phyloP scores from a whole-genome alignment of 2,888 invertebrate genomes.

The Suillia variegata region DNA sequence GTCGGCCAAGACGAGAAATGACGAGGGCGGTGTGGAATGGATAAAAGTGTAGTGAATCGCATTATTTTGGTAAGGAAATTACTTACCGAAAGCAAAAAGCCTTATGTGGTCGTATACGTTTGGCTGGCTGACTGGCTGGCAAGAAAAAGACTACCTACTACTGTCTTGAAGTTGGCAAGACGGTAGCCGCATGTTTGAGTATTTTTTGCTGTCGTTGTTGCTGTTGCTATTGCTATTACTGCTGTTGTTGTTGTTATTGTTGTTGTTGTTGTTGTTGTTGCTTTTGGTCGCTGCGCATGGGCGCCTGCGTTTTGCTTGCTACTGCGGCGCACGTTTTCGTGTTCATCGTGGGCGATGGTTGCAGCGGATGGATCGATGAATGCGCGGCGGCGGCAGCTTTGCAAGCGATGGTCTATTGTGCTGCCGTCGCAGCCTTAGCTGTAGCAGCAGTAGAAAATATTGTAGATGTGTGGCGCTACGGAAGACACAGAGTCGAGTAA shows the following conservation, averaged over 20 bases:
- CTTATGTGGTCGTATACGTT: too few species aligned
- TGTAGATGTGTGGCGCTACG: slow-evolving; percentile 2
- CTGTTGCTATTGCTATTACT: too few species aligned
- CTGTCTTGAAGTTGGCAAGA: slow-evolving; percentile 19
- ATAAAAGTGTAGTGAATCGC: slow-evolving; percentile 16
- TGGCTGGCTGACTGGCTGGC: too few species aligned
- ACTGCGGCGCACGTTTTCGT: slow-evolving; percentile 43
- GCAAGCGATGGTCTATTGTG: slow-evolving; percentile 16
- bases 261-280: slow-evolving; percentile 39
- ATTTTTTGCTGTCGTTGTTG: slow-evolving; percentile 37
- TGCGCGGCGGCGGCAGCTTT: too few species aligned
- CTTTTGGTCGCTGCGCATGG: slow-evolving; percentile 39
- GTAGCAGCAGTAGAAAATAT: too few species aligned
- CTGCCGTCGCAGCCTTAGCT: too few species aligned
- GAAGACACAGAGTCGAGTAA: background rate
- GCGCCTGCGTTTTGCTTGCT: slow-evolving; percentile 33
- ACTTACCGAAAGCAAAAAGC: slow-evolving; percentile 30
- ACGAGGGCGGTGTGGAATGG: background rate
- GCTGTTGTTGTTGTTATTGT: slow-evolving; percentile 38
- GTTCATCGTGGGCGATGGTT: slow-evolving; percentile 30
- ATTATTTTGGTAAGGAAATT: slow-evolving; percentile 34
- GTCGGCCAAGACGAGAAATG: too few species aligned
- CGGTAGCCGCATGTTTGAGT: slow-evolving; percentile 44
- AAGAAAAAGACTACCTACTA: too few species aligned
- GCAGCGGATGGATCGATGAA: background rate